phyloP scores from a whole-genome alignment of 2,888 invertebrate genomes.

The Ephialtes manifestator region DNA sequence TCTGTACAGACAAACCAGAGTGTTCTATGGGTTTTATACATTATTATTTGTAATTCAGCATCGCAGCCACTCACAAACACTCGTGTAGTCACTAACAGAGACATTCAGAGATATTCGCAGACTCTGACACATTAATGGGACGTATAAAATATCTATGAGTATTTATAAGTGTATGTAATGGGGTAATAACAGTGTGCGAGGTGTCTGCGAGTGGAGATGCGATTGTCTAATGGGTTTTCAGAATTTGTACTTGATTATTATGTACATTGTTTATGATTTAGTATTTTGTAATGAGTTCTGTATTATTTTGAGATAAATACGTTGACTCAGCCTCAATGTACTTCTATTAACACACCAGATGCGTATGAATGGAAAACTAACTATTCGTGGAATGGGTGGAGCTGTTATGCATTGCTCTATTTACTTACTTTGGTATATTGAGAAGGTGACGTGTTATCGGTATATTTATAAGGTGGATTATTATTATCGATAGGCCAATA shows the following conservation, averaged over 20 bases:
- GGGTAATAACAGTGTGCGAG: too few relatives aligned
- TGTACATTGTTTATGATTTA: neutral
- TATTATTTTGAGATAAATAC: neutral
- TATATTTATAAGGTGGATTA: neutral
- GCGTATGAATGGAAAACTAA: neutral
- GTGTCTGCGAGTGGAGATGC: too few relatives aligned
- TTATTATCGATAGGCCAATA: neutral
- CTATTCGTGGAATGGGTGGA: neutral
- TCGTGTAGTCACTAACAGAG: too few relatives aligned
- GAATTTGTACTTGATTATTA: neutral
- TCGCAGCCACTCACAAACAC: too few relatives aligned
- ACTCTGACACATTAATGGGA: too few relatives aligned
- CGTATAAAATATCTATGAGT: too few relatives aligned
- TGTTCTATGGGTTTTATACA: neutral
- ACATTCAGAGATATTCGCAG: too few relatives aligned
- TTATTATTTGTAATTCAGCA: neutral
- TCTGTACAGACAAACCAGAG: neutral
- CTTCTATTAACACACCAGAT: neutral
- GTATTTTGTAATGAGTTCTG: neutral
- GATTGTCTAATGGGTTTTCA: too few relatives aligned
- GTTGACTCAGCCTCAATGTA: neutral
- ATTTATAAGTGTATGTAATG: too few relatives aligned
- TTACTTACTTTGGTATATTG: neutral
- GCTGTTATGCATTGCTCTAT: neutral
- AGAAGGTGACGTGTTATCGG: neutral